phyloP scores from a whole-genome alignment of 64 coral and sea anemone species.

The Dendronephthya gigantea region DNA sequence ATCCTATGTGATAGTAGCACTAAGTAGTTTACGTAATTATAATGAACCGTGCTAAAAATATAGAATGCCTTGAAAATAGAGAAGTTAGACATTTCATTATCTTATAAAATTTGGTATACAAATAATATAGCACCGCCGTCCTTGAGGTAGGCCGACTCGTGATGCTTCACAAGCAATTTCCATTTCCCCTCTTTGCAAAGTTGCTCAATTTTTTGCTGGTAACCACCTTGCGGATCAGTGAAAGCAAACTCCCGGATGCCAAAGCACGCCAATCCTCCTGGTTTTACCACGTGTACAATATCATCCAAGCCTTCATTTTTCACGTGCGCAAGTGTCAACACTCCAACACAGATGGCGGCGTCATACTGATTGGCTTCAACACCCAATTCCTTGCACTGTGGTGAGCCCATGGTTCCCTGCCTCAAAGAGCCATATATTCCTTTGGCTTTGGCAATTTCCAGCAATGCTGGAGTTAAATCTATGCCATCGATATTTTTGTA shows the following conservation, averaged over 20 bases:
- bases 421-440: background rate
- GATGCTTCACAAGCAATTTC: background rate
- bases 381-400: background rate
- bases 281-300: background rate
- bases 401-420: background rate
- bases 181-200: background rate
- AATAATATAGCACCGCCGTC: no score
- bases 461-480: conserved; percentile 6
- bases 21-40: no score
- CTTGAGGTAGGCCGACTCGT: no score
- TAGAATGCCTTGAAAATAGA: no score
- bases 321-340: background rate
- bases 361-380: background rate
- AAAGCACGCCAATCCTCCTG: conserved; percentile 1
- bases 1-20: no score
- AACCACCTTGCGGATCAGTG: background rate
- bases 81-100: no score
- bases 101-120: no score
- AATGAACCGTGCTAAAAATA: no score
- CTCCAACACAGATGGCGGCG: background rate
- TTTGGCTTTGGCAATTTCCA: background rate
- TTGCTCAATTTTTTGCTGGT: conserved; percentile 5
- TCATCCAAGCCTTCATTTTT: background rate
- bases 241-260: background rate
- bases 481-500: background rate